These are phyloP conservation scores for Gobius niger DNA, from an alignment of 2,113 vertebrate species.

Conservation along the genomic window DNA sequence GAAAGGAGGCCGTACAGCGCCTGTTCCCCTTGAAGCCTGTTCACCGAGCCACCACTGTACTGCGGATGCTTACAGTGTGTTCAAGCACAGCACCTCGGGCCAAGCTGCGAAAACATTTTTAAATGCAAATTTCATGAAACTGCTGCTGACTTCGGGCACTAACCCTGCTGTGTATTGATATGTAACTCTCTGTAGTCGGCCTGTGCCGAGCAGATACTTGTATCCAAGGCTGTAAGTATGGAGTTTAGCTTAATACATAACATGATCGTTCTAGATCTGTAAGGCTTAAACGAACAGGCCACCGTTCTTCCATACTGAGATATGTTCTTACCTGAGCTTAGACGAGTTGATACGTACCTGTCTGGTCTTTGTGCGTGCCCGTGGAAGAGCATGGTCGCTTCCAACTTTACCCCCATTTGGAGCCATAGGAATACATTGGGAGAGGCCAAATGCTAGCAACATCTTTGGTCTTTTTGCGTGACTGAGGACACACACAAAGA, in stretches of 20 bases:
- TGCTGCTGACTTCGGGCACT: constrained; percentile 10
- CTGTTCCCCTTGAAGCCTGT: constrained; percentile 30
- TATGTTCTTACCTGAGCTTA: no score
- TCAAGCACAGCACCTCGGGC: constrained; percentile 39
- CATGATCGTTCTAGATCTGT: not conserved
- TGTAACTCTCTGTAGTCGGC: constrained; percentile 13
- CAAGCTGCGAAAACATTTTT: constrained; percentile 11
- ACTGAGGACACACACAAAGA: no score
- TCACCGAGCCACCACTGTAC: constrained; percentile 8
- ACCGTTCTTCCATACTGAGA: no score
- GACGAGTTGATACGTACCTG: no score
- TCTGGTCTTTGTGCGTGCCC: no score
- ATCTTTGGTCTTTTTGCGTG: no score
- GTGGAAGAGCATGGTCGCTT: no score
- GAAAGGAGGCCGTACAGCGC: constrained; percentile 7
- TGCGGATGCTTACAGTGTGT: constrained; percentile 27
- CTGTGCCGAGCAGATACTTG: not conserved
- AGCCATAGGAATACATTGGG: no score
- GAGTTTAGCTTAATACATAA: constrained; percentile 18
- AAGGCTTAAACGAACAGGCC: no score
- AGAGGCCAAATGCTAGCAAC: no score
- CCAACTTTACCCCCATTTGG: no score
- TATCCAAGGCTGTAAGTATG: constrained; percentile 20
- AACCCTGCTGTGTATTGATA: constrained; percentile 24
- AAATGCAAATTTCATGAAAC: constrained; percentile 33